Evolutionary conservation across 1,140 invertebrate species (phyloP).

Genomic region (Drosophila mayri): DNA sequence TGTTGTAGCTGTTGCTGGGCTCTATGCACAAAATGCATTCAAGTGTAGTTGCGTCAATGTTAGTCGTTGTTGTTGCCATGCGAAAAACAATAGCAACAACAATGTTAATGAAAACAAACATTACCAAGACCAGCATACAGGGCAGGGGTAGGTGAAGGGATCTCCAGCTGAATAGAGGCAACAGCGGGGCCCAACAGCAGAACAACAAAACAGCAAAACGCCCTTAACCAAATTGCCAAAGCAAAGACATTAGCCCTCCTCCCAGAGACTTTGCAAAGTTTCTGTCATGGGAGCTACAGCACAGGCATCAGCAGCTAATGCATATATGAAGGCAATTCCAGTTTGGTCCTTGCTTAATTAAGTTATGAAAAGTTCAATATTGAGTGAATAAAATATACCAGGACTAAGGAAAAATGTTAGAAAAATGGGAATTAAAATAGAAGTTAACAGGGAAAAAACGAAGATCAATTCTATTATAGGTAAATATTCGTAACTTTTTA

Average conservation of each 20-base stretch:
- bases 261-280: slow-evolving; percentile 17
- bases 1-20: slow-evolving; percentile 18
- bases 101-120: slow-evolving; percentile 77
- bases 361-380: slow-evolving; percentile 48
- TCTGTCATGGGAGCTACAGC: not conserved
- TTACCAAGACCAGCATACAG: slow-evolving; percentile 41
- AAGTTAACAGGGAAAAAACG: too few relatives aligned
- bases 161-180: slow-evolving; percentile 33
- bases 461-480: not conserved
- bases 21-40: slow-evolving; percentile 62
- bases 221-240: slow-evolving; percentile 52
- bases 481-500: not conserved
- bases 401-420: not conserved
- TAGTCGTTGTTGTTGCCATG: slow-evolving; percentile 24
- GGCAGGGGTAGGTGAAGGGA: slow-evolving; percentile 1
- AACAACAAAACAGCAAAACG: slow-evolving; percentile 45
- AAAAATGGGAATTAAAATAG: not conserved
- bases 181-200: slow-evolving; percentile 32
- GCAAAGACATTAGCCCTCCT: slow-evolving; percentile 47
- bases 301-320: slow-evolving; percentile 5
- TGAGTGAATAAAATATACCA: slow-evolving; percentile 34
- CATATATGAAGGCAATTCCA: slow-evolving; percentile 49
- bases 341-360: slow-evolving; percentile 31
- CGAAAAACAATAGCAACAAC: slow-evolving; percentile 58
- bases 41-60: slow-evolving; percentile 56